These are phyloP conservation scores for Coendou prehensilis DNA, from an alignment of 2,797 vertebrate species.

Conservation along the genomic window DNA sequence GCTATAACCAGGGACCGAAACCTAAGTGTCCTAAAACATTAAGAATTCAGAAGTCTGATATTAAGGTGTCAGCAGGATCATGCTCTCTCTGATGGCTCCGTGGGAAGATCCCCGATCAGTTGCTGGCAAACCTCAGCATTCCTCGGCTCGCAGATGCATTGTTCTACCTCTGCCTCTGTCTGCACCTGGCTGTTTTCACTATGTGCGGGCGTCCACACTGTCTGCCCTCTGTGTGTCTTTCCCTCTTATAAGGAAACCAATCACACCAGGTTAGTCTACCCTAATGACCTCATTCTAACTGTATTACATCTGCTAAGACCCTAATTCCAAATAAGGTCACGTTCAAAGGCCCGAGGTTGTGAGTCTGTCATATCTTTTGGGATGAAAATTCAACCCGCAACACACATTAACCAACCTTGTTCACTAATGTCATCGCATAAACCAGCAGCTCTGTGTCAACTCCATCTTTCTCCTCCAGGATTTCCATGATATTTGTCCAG, in stretches of 20 bases:
- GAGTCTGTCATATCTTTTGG: not conserved
- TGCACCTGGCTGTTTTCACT: not conserved
- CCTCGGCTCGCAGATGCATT: not conserved
- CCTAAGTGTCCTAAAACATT: not conserved
- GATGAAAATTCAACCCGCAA: not conserved
- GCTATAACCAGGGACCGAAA: not conserved
- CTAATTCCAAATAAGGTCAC: conserved; percentile 25
- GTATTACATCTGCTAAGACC: not conserved
- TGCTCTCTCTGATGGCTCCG: not conserved
- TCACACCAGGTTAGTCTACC: not conserved
- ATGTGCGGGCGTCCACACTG: accelerated
- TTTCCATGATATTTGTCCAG: conserved; percentile 97
- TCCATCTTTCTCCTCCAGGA: conserved; percentile 97
- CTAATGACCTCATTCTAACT: not conserved
- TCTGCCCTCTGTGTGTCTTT: not conserved
- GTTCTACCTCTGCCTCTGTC: not conserved
- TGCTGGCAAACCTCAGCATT: not conserved
- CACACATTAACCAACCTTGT: conserved; percentile 92
- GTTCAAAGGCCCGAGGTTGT: not conserved
- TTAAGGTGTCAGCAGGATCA: not conserved
- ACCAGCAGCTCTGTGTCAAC: conserved; percentile 98
- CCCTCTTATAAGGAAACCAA: not conserved
- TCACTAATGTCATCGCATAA: conserved; percentile 97
- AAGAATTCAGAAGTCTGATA: not conserved
- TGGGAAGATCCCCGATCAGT: not conserved